Evolutionary conservation across 2,797 vertebrate genomes (phyloP), one percentile per base, ranked within the genome.

Genomic region (Sus cebifrons): DNA sequence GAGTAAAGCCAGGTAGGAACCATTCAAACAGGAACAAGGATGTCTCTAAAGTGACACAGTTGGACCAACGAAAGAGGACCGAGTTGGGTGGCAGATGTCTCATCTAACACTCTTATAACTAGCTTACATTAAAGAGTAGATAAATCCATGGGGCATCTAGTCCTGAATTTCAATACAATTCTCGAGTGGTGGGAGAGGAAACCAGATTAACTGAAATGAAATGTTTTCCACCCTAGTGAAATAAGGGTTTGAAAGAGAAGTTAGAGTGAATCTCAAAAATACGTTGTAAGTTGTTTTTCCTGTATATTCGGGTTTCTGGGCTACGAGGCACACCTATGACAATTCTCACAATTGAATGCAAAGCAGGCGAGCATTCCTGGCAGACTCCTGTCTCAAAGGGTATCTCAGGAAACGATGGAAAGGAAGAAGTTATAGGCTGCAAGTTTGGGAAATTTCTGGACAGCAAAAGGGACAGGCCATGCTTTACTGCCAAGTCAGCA

Each of bases 401-500:
- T 13, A 3, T 56, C 87, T 64, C 32, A 13, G 49, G 78, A 77
- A 60, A 84, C 6, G 54, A 64, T 4, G 1, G 25, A 58, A 81
- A 95, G 36, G 32, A 78, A 95, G 49, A 77, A 25, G 40, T 85
- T 52, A 36, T 64, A 93, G 56, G 70, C 10, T 29, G 21, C 64
- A 60, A 11, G 49, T 68, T 9, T 25, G 62, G 71, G 67, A 78
- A 73, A 64, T 86, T 82, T 89, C 86, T 93, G 91, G 62, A 92
- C 58, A 92, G 89, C 86, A 54, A 13, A 54, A 89, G 73, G 70
- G 67, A 85, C 64, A 68, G 49, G 68, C 54, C 65, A 6, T 1
- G 23, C 60, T 77, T 65, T 10, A 2, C 40, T 79, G 86, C 93
- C 94, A 95, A 94, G 81, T n/a, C 79, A 93, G 52, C 89, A 68